Conservation (phyloP, 1,140 invertebrate species). For the Aphaenogaster ashmeadi region DNA sequence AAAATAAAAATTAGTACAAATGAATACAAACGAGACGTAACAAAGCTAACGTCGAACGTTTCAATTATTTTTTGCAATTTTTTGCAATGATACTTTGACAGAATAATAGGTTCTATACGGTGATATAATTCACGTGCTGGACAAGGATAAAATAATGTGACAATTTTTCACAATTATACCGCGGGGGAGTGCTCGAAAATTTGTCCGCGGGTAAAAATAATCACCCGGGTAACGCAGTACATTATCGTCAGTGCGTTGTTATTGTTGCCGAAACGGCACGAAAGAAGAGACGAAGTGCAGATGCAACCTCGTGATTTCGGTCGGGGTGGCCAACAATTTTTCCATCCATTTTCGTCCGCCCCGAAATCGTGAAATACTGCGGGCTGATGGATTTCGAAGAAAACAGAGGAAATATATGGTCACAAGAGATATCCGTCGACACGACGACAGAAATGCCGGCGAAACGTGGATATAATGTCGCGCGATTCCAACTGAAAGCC, state of each 20-base stretch:
- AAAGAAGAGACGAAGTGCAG: constrained; percentile 43
- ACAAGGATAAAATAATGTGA: background rate
- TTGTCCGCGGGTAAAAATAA: constrained; percentile 35
- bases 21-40: background rate
- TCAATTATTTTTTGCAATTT: constrained; percentile 16
- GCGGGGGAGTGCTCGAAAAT: background rate
- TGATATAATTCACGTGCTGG: background rate
- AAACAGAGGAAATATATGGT: constrained; percentile 53
- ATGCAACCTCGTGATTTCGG: constrained; percentile 55
- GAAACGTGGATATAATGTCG: constrained; percentile 49
- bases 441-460: constrained; percentile 26
- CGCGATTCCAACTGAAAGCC: constrained; percentile 48
- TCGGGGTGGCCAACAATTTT: constrained; percentile 44
- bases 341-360: constrained; percentile 55
- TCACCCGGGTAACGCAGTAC: constrained; percentile 19
- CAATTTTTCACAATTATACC: constrained; percentile 15
- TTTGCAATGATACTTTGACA: background rate
- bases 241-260: constrained; percentile 26
- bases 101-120: background rate
- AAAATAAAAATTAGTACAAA: background rate
- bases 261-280: constrained; percentile 32
- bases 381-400: constrained; percentile 59
- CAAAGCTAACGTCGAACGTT: background rate
- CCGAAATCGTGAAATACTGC: constrained; percentile 59
- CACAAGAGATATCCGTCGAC: constrained; percentile 25